Conservation (phyloP, 2,113 vertebrate genomes). For the Numenius arquata region DNA sequence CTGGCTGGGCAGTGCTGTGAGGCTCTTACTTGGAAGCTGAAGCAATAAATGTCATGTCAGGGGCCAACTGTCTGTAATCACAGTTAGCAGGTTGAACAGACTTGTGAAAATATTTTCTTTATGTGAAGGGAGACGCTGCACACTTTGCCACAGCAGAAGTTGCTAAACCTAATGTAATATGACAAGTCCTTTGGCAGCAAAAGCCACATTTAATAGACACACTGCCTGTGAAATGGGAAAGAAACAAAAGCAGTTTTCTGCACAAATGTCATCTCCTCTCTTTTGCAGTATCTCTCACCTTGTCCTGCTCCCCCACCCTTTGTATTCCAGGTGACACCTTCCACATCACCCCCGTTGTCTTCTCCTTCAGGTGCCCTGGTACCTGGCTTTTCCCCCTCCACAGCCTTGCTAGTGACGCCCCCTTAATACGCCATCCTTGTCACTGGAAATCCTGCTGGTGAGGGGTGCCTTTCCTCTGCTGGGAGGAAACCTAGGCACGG, state of each 20-base stretch:
- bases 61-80: slow-evolving; percentile 74
- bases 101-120: slow-evolving; percentile 77
- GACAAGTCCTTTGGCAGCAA: slow-evolving; percentile 75
- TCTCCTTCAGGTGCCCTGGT: rapidly evolving
- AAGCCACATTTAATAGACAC: slow-evolving; percentile 69
- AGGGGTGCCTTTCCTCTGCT: background rate
- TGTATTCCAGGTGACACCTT: background rate
- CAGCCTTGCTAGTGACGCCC: background rate
- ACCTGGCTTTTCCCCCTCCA: background rate
- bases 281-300: background rate
- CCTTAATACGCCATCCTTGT: background rate
- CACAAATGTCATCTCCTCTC: background rate
- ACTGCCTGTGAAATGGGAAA: slow-evolving; percentile 61
- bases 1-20: slow-evolving; percentile 63
- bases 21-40: slow-evolving; percentile 39
- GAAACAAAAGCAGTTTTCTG: slow-evolving; percentile 33
- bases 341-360: background rate
- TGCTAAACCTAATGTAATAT: slow-evolving; percentile 76
- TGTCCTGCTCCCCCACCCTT: background rate
- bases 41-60: slow-evolving; percentile 68
- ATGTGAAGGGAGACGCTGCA: slow-evolving; percentile 71
- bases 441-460: background rate
- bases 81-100: slow-evolving; percentile 74
- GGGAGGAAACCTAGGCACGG: background rate
- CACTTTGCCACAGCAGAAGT: slow-evolving; percentile 72